Evolutionary conservation across 2,888 invertebrate genomes (phyloP).

Genomic region (Spicauda simplicius): DNA sequence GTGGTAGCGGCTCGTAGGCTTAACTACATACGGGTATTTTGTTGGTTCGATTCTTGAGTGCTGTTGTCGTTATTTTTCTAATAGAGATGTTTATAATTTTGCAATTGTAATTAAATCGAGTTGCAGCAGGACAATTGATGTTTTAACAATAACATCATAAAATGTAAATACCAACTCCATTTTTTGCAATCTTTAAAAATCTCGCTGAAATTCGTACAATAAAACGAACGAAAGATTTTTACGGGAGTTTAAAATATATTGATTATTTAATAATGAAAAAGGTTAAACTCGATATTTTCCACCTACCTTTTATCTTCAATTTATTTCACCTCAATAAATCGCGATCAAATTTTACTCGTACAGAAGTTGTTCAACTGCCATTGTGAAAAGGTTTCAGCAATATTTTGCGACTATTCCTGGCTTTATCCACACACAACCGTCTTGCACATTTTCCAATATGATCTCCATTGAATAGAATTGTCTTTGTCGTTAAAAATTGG

Average conservation of each 20-base stretch:
- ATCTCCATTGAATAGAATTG: background rate
- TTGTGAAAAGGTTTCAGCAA: background rate
- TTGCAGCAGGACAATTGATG: too few relatives aligned
- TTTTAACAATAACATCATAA: too few relatives aligned
- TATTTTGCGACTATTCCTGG: conserved; percentile 1
- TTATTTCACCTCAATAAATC: conserved; percentile 1
- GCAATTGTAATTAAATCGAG: too few relatives aligned
- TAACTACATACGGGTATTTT: background rate
- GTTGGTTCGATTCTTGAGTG: too few relatives aligned
- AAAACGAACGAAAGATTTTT: too few relatives aligned
- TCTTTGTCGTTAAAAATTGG: too few relatives aligned
- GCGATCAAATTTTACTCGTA: background rate
- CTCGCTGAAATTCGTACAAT: too few relatives aligned
- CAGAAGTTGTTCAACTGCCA: background rate
- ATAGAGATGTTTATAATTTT: too few relatives aligned
- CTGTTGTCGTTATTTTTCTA: too few relatives aligned
- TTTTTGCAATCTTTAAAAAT: too few relatives aligned
- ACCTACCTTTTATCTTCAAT: background rate
- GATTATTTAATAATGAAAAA: background rate
- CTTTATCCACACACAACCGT: background rate
- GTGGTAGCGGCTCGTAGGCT: background rate
- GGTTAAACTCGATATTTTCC: background rate
- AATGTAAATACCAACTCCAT: too few relatives aligned
- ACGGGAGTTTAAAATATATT: too few relatives aligned
- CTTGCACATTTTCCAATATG: background rate